Base-by-base conservation (phyloP, 2,888 invertebrate species). In the Ditula angustiorana region DNA sequence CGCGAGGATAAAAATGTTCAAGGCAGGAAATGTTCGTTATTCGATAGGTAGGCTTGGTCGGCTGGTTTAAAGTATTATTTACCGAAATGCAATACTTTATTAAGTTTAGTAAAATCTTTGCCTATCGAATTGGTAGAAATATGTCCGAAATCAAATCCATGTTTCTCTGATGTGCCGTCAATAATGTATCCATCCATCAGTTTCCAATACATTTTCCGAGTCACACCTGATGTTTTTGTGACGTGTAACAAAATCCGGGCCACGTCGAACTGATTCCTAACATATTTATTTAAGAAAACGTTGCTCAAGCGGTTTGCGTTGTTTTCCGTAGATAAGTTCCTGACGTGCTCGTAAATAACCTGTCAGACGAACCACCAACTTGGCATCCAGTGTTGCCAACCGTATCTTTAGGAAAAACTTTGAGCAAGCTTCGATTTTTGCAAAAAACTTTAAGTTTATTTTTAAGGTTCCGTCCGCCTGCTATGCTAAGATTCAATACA, bases 291-390 rank as follows among this genome's bases (percentile, higher is more conserved):
- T 50, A 23, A 63, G 50, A 47, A 55, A 46, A 58, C 44, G 50
- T 62, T 41, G 44, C 44, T 56, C 28, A 49, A 64, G 53, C 60
- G 49, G 26, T 60, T 49, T 44, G 53, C 52, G 65, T 60, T 65
- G 61, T 66, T 57, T 66, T 52, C 57, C 50, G n/a, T 35, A 66
- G 61, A 58, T 61, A 66, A 66, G 66, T 66, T 61, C 57, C 24
- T 49, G 52, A 58, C 46, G 60, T 41, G 58, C 28, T 58, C 68
- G 67, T 70, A 70, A 70, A 70, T 68, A 67, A 68, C 69, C 68
- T 68, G 70, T 70, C 70, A 68, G 66, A 50, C 61, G 35, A 50
- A 61, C 61, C 55, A 53, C 59, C 52, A 53, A 66, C 50, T 66
- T 47, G 35, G 41, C 41, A 10, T 8, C 19, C 19, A 19, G 41